Evolutionary conservation across 2,797 vertebrate species (phyloP), one percentile per base, ranked within the genome.

Genomic region (Sebastolobus alascanus): DNA sequence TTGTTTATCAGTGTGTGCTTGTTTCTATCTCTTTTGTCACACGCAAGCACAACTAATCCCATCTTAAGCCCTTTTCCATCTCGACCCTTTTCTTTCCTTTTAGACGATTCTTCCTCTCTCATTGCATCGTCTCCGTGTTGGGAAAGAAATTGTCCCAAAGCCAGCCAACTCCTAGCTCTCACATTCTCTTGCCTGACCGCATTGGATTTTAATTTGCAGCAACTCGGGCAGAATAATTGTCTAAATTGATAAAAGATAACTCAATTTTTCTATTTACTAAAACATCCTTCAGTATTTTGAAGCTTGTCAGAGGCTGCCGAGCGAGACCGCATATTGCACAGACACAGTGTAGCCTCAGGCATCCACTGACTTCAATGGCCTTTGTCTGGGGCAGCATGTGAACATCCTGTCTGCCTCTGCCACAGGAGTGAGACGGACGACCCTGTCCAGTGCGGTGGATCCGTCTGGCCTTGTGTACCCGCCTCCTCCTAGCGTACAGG

Each of bases 31-130:
- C 80, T 86, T 83, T 91, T 91, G 76, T 91, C 83, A 83, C 88
- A 90, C 31, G 22, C 79, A 78, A 87, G 79, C 87, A 83, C 87
- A 89, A 82, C 90, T 91, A 93, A 94, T 93, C 92, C 89, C 79
- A 83, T 87, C 22, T 77, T 91, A 87, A 92, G 77, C 82, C 79
- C 76, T 74, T 83, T 83, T 77, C 82, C 87, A 84, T 88, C 84
- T 77, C 61, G 60, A 50, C 65, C 60, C 68, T 66, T 56, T 76
- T 79, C 64, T 73, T 73, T 84, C 74, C 65, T 73, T 79, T 89
- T 69, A 85, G 55, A 78, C 14, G 22, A 61, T 79, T 70, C 65
- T 55, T 77, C 66, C 64, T 63, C 58, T 83, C 67, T 83, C 40
- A 61, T 74, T 61, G 67, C 76, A 40, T 70, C 29, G 5, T 37